Percentiles rank a stretch among this genome's conserved stretches.
Conservation (phyloP, 2,113 vertebrate species). For the Anolis sagrei region DNA sequence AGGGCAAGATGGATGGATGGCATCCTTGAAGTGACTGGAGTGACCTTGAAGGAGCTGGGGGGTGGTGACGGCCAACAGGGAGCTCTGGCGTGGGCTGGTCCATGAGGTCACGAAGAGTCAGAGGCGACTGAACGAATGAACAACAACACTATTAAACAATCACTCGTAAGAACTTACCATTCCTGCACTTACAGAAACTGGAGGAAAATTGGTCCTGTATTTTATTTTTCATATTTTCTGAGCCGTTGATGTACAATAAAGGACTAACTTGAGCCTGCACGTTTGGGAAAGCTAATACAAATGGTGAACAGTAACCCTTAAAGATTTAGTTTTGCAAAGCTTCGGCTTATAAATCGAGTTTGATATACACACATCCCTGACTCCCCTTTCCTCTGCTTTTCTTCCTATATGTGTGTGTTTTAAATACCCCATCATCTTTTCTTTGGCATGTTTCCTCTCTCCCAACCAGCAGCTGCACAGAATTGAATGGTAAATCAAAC, state of each 20-base stretch:
- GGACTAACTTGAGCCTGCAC: neutral
- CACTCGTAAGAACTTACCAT: neutral
- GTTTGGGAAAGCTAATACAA: neutral
- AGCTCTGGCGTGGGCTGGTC: no score
- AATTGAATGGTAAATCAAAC: conserved; percentile 89
- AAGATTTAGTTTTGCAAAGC: neutral
- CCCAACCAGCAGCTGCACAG: conserved; percentile 80
- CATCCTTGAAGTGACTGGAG: no score
- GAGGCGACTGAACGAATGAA: no score
- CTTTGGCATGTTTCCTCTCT: conserved; percentile 81
- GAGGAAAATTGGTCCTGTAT: neutral
- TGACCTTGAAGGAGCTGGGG: no score
- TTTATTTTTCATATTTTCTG: neutral
- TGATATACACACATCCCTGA: conserved; percentile 71
- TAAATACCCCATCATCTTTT: conserved; percentile 64
- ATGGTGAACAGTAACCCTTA: neutral
- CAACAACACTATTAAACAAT: no score
- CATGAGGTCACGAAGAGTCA: no score
- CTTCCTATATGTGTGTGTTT: conserved; percentile 35
- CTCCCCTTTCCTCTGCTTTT: neutral
- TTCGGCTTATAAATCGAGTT: conserved; percentile 48
- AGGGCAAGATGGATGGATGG: no score
- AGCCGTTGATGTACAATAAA: neutral
- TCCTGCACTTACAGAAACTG: neutral
- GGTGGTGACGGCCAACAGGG: no score